Conservation (phyloP, 2,113 vertebrate genomes). For the Andinoacara biseriatus region DNA sequence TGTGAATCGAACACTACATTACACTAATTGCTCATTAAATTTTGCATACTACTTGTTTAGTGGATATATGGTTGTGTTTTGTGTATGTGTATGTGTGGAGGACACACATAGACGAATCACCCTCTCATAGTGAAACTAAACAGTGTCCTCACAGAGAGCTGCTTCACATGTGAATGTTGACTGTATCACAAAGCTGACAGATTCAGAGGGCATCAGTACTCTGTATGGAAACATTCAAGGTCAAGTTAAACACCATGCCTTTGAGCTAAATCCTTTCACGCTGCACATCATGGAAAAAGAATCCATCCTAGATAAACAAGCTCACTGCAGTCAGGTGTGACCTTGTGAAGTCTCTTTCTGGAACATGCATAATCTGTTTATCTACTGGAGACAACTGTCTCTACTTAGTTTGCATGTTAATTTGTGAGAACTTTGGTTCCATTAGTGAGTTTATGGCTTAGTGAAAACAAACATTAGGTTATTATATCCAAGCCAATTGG, state of each 20-base stretch:
- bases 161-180: conserved; percentile 64
- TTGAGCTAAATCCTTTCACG: conserved; percentile 30
- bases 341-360: not conserved
- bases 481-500: not conserved
- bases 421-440: not conserved
- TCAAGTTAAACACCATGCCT: conserved; percentile 49
- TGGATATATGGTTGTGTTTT: no score
- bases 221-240: conserved; percentile 50
- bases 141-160: conserved; percentile 21
- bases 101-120: conserved; percentile 21
- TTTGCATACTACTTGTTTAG: no score
- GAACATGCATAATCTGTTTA: not conserved
- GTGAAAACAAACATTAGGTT: not conserved
- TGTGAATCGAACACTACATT: no score
- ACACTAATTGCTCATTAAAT: no score
- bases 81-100: no score
- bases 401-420: not conserved
- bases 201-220: conserved; percentile 54
- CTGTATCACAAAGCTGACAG: conserved; percentile 73
- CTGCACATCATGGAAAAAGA: conserved; percentile 16
- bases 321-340: not conserved
- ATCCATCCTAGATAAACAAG: conserved; percentile 3
- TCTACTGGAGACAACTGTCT: not conserved
- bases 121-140: conserved; percentile 40
- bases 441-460: not conserved